phyloP scores from a whole-genome alignment of 2,113 vertebrate genomes.

The Semicossyphus pulcher region DNA sequence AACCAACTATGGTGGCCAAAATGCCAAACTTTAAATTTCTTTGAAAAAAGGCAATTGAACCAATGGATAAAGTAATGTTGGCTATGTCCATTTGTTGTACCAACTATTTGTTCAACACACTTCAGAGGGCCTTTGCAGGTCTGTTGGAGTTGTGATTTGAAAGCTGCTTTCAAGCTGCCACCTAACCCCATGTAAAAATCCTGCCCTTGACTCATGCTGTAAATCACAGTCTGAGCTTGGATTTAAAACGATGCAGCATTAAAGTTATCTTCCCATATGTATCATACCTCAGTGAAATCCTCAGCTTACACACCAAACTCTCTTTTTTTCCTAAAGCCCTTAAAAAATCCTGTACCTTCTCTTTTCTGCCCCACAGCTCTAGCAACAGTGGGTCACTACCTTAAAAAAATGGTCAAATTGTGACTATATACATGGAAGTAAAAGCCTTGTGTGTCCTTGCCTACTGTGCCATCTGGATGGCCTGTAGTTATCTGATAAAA shows the following conservation, averaged over 20 bases:
- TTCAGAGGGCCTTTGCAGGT: neutral
- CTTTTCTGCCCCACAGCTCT: neutral
- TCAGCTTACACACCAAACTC: neutral
- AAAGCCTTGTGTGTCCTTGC: slow-evolving; percentile 28
- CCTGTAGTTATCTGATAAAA: slow-evolving; percentile 65
- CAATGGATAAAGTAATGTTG: neutral
- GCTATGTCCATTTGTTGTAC: too few relatives aligned
- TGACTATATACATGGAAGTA: neutral
- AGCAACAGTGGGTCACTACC: neutral
- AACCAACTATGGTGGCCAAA: too few relatives aligned
- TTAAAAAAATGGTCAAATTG: slow-evolving; percentile 2
- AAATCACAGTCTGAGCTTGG: slow-evolving; percentile 15
- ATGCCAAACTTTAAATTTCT: too few relatives aligned
- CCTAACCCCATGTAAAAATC: neutral
- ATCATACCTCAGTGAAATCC: neutral
- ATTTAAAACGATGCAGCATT: slow-evolving; percentile 12
- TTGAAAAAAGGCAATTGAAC: too few relatives aligned
- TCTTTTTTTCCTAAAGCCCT: slow-evolving; percentile 12
- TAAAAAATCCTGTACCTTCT: neutral
- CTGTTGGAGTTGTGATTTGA: neutral
- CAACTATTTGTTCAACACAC: neutral
- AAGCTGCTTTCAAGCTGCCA: neutral
- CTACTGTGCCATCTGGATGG: slow-evolving; percentile 45
- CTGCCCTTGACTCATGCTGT: neutral
- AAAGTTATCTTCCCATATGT: neutral